Evolutionary conservation across 2,113 vertebrate species (phyloP), one percentile per base, ranked within the genome.

Genomic region (Cyprinodon variegatus): DNA sequence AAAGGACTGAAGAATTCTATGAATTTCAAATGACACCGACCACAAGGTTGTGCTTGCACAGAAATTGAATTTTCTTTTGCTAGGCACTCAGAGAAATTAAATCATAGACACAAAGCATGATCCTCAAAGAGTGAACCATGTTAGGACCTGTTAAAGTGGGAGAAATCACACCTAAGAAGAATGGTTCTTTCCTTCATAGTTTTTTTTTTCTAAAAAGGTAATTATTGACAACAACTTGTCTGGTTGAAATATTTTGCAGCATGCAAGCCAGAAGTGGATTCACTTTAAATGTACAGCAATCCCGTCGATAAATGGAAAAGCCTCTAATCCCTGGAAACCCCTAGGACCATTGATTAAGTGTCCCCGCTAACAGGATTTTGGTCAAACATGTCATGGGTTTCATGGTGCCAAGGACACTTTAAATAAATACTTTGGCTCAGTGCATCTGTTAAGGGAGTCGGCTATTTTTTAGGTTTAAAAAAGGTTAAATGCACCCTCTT

Each of bases 281-380:
- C 15, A 15, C 9, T 39, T 15, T 38, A 41, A 59, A 20, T 59
- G 4, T 38, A 14, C 22, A 72, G 63, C 9, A 8, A 15, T 72
- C 41, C 37, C 66, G 57, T 36, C 63, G 39, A 74, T 76, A 11
- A 83, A 77, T 72, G 36, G 8, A 40, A 36, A 70, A 50, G 37
- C 62, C 4, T 78, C 60, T 70, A 41, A 82, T 74, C 65, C 3
- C 61, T 13, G 20, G 57, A 37, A 36, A 38, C 15, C 13, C 22
- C 71, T 53, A 74, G 78, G 79, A 41, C 15, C 15, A 37, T 48
- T 86, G 74, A 83, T 86, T 80, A 77, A 70, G 73, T 72, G 62
- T 79, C 13, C 7, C 3, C 10, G 0, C 65, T 76, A 50, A 70
- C 36, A 78, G n/a, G n/a, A 68, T 65, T 48, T 70, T 22, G 11